Evolutionary conservation across 2,113 vertebrate species (phyloP), one percentile per base, ranked within the genome.

Genomic region (Puma concolor): DNA sequence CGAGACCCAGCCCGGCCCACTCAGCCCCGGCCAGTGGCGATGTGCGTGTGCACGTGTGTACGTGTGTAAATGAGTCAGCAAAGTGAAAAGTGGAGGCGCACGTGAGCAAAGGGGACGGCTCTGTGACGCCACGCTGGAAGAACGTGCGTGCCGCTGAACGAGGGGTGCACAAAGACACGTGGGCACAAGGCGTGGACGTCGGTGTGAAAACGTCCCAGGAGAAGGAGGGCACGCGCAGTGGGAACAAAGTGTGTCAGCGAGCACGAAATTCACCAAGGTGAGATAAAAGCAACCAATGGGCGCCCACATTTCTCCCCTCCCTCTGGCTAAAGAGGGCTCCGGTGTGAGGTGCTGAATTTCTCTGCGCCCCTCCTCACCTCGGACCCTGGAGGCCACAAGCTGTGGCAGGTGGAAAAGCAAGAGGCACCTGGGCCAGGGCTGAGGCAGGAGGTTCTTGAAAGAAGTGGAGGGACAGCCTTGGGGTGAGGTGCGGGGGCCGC

Each of bases 1-100:
- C 29, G 96, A 96, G 97, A 99, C 31, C 80, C 97, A 76, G 95
- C 48, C 67, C 44, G 0, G 64, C 54, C 76, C 77, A 14, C 50
- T 95, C 94, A 97, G 93, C 60, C 41, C 38, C 0, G 66, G 50
- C 17, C 41, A 4, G 21, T 0, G 5, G 54, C 27, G 29, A 44
- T 1, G 0, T 11, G 38, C 0, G 7, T n/a, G 13, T 31, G 11
- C 7, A 2, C 0, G 0, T 12, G 14, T 23, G 89, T 27, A 16
- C 0, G 0, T 9, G 38, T 50, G 38, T 27, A 12, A 50, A 83
- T 4, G 16, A 3, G 0, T 10, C 14, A 15, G 41, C 14, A 5
- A 38, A 60, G 44, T 0, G 29, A n/a, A 41, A 17, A 31, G 2
- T 0, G 15, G 25, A 38, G 79, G 52, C 14, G 31, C 0, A 0